Evolutionary conservation across 2,888 invertebrate species (phyloP).

Genomic region (Mythimna pallens): DNA sequence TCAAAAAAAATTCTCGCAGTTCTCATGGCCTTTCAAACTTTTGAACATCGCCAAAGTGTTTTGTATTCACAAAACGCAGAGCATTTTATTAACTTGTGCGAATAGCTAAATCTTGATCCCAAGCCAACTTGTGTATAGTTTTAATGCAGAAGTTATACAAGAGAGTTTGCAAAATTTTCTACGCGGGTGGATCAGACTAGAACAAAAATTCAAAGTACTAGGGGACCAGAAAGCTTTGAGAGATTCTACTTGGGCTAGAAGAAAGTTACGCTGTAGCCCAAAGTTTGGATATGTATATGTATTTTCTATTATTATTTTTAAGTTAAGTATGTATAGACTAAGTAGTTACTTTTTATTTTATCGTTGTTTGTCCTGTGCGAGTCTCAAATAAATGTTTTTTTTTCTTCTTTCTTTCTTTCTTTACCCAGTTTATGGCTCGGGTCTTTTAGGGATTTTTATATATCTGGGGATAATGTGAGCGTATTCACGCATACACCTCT

Average conservation of each 20-base stretch:
- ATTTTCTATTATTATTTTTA: too few relatives aligned
- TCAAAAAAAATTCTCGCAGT: background rate
- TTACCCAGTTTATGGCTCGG: too few relatives aligned
- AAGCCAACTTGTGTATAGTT: conserved; percentile 27
- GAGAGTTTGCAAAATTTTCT: conserved; percentile 31
- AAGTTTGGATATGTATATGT: background rate
- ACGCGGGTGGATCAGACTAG: conserved; percentile 3
- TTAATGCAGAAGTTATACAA: conserved; percentile 47
- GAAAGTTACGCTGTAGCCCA: background rate
- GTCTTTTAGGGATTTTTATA: background rate
- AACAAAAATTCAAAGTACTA: conserved; percentile 18
- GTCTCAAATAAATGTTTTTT: too few relatives aligned
- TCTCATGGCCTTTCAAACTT: conserved; percentile 22
- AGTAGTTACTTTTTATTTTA: too few relatives aligned
- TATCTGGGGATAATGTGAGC: background rate
- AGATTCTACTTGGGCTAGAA: background rate
- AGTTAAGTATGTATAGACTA: too few relatives aligned
- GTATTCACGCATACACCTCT: background rate
- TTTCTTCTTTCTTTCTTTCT: too few relatives aligned
- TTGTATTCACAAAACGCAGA: conserved; percentile 60
- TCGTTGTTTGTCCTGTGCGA: too few relatives aligned
- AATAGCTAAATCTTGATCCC: conserved; percentile 40
- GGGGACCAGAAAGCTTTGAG: conserved; percentile 11
- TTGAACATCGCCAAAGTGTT: conserved; percentile 43
- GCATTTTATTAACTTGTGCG: conserved; percentile 49